Evolutionary conservation across 2,797 vertebrate genomes (phyloP), one percentile per base, ranked within the genome.

Genomic region (Catostomus latipinnis): DNA sequence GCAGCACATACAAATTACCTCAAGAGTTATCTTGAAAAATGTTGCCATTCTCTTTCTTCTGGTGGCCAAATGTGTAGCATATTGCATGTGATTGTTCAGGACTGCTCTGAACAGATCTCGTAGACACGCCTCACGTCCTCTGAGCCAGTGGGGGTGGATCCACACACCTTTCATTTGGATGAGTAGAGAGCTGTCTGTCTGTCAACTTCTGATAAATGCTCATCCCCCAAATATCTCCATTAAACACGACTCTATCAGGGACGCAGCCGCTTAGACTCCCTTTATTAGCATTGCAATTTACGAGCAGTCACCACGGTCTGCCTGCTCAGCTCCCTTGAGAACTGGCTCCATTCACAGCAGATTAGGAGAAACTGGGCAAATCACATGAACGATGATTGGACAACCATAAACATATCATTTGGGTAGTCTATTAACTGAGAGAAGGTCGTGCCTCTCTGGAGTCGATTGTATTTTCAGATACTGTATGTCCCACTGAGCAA

Each of bases 171-270:
- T 82, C 77, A 85, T 85, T 78, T 62, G 54, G 6, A 50, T 57
- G 54, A 54, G 46, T 69, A 78, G 54, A 72, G 78, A 46, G 12
- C 68, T 61, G 79, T 60, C 85, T 60, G 90, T 82, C 93, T 94
- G 94, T 92, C 93, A 88, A 88, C 34, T 53, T 81, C 91, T 94
- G 94, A 95, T 95, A 95, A 94, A 94, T 92, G 91, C 90, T 90
- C 89, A 85, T 77, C 82, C 86, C 88, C 86, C 82, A 88, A 93
- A 93, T 92, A 94, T 94, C 94, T 93, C 91, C 91, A 93, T 94
- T 93, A 94, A 93, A 94, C 91, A 92, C 88, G 86, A 83, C 87
- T 92, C 91, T 91, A 92, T 94, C 90, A 34, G 84, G 80, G 84
- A 86, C 12, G 22, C 84, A 81, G 86, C 83, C 61, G 13, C 73